Conservation (phyloP, 1,140 invertebrate genomes). For the Leptinotarsa defecta region DNA sequence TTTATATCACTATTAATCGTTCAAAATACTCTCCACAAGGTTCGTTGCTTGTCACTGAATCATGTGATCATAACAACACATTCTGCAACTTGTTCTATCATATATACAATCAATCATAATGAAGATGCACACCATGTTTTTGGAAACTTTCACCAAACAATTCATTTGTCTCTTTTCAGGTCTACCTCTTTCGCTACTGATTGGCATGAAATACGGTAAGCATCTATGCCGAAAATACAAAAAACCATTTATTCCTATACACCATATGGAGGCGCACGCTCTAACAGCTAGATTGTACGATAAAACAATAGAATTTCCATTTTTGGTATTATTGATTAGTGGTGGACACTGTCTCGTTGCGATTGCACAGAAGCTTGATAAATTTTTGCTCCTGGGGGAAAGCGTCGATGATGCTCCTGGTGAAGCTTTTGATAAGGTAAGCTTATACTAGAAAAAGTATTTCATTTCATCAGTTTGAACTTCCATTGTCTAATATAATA, state of each 20-base stretch:
- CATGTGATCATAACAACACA: no score
- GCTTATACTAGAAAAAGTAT: no score
- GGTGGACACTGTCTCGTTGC: conserved; percentile 89
- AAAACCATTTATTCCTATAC: conserved; percentile 92
- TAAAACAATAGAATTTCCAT: conserved; percentile 79
- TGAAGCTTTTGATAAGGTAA: conserved; percentile 87
- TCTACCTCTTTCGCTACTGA: conserved; percentile 74
- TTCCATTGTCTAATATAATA: no score
- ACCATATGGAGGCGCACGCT: conserved; percentile 99
- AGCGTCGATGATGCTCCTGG: conserved; percentile 87
- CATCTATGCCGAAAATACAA: conserved; percentile 69
- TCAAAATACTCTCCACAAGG: no score
- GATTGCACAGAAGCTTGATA: conserved; percentile 73
- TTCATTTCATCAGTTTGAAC: no score
- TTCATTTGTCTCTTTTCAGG: conserved; percentile 56
- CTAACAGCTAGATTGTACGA: conserved; percentile 77
- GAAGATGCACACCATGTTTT: no score
- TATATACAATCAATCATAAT: no score
- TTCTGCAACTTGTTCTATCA: no score
- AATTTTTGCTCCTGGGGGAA: conserved; percentile 81
- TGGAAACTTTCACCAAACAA: no score
- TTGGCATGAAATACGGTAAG: conserved; percentile 87
- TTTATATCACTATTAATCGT: no score
- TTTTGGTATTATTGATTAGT: conserved; percentile 86
- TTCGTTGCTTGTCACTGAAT: no score